Evolutionary conservation across 1,140 invertebrate genomes (phyloP), one percentile per base, ranked within the genome.

Genomic region (Bilobella aurantiaca): DNA sequence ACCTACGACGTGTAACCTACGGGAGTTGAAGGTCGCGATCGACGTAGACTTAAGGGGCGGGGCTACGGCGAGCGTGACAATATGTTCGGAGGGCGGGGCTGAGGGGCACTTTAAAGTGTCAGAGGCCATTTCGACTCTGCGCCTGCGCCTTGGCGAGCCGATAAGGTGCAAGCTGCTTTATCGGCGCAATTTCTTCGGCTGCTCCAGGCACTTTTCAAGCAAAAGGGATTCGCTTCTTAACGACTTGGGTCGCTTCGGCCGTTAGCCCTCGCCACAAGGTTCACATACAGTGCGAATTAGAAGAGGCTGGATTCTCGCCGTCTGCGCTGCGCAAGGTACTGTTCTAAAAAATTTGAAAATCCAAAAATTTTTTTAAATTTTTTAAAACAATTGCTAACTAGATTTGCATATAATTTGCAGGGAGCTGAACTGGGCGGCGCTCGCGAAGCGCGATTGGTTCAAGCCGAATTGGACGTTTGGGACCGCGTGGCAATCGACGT

Each of bases 101-200:
- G 67, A 71, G 23, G 72, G 67, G 5, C 65, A 71, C 53, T 65
- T 64, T 25, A 69, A 71, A 68, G 70, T 72, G 14, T 88, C 91
- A 0, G 93, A 96, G 76, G 91, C 93, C 0, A 83, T 96, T 63
- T 91, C 91, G 0, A 93, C 91, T 0, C 79, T 96, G 46, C 82
- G 93, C 18, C 78, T 96, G 0, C 81, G 91, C 32, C 92, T 91
- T 74, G 92, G 91, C 25, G 93, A 97, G 75, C 90, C 91, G 0
- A 91, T 93, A 2, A 81, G 93, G 71, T 96, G 95, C 77, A 83
- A 92, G 62, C 87, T 96, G 74, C 82, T 96, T n/a, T 0, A 86
- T 93, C 8, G 91, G 91, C 1, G 92, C 94, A 78, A 81, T 95
- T 28, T 85, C 86, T 68, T 87, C 87, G 70, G 82, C 84, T 5